These are phyloP conservation scores for Griposia aprilina DNA, from an alignment of 2,888 invertebrate genomes.

Conservation along the genomic window DNA sequence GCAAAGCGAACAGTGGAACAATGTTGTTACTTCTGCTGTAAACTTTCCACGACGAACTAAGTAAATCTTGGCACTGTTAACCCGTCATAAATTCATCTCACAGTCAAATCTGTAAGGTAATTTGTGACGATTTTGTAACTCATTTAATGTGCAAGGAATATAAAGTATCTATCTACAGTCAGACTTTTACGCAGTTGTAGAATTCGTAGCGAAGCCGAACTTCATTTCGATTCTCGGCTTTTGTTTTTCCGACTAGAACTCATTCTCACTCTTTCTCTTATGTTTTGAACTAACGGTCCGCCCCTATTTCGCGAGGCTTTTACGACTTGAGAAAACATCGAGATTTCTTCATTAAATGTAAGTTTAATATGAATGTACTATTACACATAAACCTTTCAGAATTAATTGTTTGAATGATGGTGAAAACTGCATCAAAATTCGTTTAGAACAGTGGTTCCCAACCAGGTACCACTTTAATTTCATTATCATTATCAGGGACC, in stretches of 20 bases:
- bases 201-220: constrained; percentile 20
- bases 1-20: constrained; percentile 49
- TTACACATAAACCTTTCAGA: background rate
- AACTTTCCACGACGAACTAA: constrained; percentile 83
- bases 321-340: background rate
- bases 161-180: constrained; percentile 80
- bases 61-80: constrained; percentile 73
- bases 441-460: too few species aligned
- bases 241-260: background rate
- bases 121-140: constrained; percentile 89
- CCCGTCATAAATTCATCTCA: constrained; percentile 87
- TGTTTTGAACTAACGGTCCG: background rate
- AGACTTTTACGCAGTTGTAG: constrained; percentile 26
- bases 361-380: background rate
- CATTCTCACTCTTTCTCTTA: background rate
- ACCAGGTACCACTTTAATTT: too few species aligned
- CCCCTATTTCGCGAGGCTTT: background rate
- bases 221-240: background rate
- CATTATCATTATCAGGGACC: too few species aligned
- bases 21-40: constrained; percentile 55
- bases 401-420: background rate
- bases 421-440: background rate
- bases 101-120: constrained; percentile 89
- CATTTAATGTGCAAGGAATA: constrained; percentile 90
- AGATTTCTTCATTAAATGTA: background rate